phyloP scores from a whole-genome alignment of 2,797 vertebrate species.

The Alcedo atthis region DNA sequence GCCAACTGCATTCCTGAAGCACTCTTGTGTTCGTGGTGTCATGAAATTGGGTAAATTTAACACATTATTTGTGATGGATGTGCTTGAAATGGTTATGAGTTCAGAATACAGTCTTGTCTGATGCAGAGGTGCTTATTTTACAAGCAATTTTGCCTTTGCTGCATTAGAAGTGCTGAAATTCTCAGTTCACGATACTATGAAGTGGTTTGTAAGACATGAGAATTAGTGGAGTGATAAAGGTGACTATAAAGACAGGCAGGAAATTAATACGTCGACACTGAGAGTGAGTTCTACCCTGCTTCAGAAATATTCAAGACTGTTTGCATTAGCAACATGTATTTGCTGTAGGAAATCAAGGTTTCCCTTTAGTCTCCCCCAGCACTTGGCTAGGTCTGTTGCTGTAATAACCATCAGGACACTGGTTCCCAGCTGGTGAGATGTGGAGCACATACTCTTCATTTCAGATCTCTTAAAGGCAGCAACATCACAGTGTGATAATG shows the following conservation, averaged over 20 bases:
- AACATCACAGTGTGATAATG: neutral
- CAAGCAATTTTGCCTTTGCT: neutral
- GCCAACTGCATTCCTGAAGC: neutral
- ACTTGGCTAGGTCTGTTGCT: neutral
- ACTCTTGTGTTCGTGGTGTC: neutral
- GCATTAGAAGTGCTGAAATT: neutral
- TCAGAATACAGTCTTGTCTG: neutral
- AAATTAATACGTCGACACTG: neutral
- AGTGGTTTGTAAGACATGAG: neutral
- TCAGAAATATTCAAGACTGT: neutral
- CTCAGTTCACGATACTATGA: neutral
- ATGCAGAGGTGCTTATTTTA: neutral
- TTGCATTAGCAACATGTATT: neutral
- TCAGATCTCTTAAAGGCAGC: neutral
- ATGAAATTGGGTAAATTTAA: neutral
- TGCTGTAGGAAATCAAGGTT: neutral
- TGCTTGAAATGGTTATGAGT: neutral
- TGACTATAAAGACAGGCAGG: neutral
- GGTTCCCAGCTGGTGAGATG: neutral
- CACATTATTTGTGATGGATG: neutral
- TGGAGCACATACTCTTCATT: neutral
- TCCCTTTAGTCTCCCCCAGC: neutral
- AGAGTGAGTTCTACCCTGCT: neutral
- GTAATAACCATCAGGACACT: neutral
- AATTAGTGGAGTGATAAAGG: neutral